Conservation (phyloP, 2,888 invertebrate species). For the Stenodema calcarata region DNA sequence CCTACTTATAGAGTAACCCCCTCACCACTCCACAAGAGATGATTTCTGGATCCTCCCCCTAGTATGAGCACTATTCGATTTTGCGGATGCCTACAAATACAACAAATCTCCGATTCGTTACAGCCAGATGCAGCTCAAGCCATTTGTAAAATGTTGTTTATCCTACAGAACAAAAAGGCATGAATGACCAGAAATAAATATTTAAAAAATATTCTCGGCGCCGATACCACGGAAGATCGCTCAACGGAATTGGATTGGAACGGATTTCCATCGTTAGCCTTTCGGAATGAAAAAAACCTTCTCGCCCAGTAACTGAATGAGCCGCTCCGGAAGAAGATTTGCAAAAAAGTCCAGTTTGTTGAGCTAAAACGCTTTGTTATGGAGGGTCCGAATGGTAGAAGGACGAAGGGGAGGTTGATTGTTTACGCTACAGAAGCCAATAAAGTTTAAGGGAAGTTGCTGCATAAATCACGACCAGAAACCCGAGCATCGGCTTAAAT, state of each 20-base stretch:
- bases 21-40: too few species aligned
- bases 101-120: too few species aligned
- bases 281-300: neutral
- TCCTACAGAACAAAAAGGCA: neutral
- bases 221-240: neutral
- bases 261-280: neutral
- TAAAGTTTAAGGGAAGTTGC: constrained; percentile 31
- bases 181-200: neutral
- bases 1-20: too few species aligned
- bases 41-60: too few species aligned
- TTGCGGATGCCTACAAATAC: too few species aligned
- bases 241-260: neutral
- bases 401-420: neutral
- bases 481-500: neutral
- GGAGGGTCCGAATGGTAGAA: neutral
- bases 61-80: too few species aligned
- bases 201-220: neutral
- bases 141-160: neutral
- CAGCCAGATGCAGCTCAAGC: neutral
- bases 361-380: neutral
- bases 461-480: constrained; percentile 16
- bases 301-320: neutral
- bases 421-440: constrained; percentile 31
- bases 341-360: neutral
- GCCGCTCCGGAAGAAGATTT: neutral